These are phyloP conservation scores for Cyanistes caeruleus DNA, from an alignment of 2,113 vertebrate species.

Conservation along the genomic window DNA sequence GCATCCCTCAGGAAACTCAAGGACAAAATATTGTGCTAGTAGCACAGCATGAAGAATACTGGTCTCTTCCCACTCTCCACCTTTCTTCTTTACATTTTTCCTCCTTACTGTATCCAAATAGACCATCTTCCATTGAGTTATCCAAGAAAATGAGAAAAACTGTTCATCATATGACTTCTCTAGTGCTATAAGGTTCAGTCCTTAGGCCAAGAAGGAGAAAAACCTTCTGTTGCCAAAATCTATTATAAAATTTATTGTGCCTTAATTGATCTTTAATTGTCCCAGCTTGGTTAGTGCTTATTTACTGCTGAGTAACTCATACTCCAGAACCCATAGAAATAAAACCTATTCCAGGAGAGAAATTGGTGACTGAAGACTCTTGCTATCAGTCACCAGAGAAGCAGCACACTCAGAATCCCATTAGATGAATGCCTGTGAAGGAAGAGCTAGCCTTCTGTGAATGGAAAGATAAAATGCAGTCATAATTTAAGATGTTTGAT, in stretches of 20 bases:
- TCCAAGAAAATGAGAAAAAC: not conserved
- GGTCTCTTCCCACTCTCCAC: not conserved
- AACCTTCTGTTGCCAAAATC: not conserved
- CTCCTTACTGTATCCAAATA: not conserved
- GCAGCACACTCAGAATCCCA: not conserved
- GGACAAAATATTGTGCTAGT: not conserved
- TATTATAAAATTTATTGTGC: not conserved
- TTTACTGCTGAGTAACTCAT: not conserved
- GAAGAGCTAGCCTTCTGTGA: constrained; percentile 44
- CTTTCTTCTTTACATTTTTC: not conserved
- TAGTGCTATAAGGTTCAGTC: not conserved
- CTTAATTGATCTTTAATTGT: not conserved
- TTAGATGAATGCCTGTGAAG: not conserved
- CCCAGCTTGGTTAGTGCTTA: not conserved
- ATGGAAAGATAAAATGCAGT: constrained; percentile 10
- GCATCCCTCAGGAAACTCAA: not conserved
- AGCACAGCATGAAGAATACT: not conserved
- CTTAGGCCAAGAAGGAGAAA: not conserved
- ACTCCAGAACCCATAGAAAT: constrained; percentile 18
- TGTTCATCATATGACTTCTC: not conserved
- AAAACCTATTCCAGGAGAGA: constrained; percentile 21
- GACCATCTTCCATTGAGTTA: not conserved
- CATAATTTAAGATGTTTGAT: constrained; percentile 19
- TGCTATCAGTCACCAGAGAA: not conserved
- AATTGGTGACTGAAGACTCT: constrained; percentile 38